Conservation (phyloP, 2,888 invertebrate genomes). For the Agrotis clavis region DNA sequence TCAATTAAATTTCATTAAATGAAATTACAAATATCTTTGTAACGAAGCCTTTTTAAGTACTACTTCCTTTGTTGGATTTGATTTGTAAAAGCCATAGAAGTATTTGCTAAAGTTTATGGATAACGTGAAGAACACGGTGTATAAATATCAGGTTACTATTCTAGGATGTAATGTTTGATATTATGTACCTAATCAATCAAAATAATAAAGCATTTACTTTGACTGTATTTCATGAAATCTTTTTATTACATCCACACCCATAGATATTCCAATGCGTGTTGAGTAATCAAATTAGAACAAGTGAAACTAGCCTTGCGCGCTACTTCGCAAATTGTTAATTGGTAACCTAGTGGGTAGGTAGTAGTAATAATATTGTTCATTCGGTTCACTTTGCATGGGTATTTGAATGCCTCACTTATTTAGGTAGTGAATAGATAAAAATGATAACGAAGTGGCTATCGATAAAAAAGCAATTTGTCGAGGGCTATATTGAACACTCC, state of each 20-base stretch:
- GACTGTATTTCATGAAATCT: constrained; percentile 48
- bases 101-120: no score
- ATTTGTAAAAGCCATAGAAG: no score
- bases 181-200: constrained; percentile 60
- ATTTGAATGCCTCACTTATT: constrained; percentile 2
- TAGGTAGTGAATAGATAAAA: constrained; percentile 14
- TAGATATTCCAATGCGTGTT: constrained; percentile 9
- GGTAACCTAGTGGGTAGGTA: constrained; percentile 34
- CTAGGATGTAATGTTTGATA: constrained; percentile 51
- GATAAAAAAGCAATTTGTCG: neutral
- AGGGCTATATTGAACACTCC: neutral
- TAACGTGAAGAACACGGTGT: no score
- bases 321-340: constrained; percentile 47
- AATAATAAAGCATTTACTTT: constrained; percentile 62
- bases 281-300: constrained; percentile 32
- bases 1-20: no score
- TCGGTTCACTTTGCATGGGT: constrained; percentile 34
- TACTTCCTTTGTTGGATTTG: no score
- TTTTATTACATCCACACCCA: constrained; percentile 35
- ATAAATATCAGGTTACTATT: constrained; percentile 33
- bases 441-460: neutral
- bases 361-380: constrained; percentile 40
- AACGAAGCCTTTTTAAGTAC: no score
- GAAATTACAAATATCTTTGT: no score
- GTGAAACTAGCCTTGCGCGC: constrained; percentile 52